Evolutionary conservation across 2,888 invertebrate genomes (phyloP), one percentile per base, ranked within the genome.

Genomic region (Urechis unicinctus): DNA sequence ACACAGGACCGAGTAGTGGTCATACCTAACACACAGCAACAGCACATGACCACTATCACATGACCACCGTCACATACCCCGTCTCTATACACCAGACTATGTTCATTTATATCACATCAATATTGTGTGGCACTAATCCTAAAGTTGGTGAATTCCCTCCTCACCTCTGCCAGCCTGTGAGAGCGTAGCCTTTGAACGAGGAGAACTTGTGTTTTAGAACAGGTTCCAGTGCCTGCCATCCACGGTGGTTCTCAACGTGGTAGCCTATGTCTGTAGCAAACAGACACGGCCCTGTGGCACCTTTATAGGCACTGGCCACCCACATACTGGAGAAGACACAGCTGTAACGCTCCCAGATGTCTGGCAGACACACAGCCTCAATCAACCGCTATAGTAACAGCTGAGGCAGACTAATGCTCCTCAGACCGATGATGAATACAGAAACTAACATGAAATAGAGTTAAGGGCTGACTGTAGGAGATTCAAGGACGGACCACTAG

Each of bases 241-340:
- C 81, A 47, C 83, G 80, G 71, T 89, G 85, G 71, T 91, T 91
- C 51, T 82, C 81, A 52, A 88, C 79, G 67, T 91, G 87, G 52
- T 84, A 81, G 26, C 80, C 79, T 52, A 85, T 82, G 13, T 86
- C 82, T 0, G 89, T 87, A 53, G 87, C 70, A 58, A 85, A 84
- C 78, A 86, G 85, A 65, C 84, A 83, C 53, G 86, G 67, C 4
- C 89, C 88, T 58, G 88, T 88, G 0, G 91, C 89, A 1, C 91
- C 92, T 81, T 91, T 92, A 70, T 86, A 92, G 0, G 91, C 90
- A 57, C 88, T 86, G 0, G 89, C 90, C 45, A 87, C 82, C 89
- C 91, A 91, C 25, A 90, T 79, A 41, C 82, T 82, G 1, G 82
- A 78, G 75, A 91, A 91, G 9, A 87, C 75, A 48, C 65, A 69